Percentiles rank a stretch among this genome's conserved stretches.
Evolutionary conservation across 2,888 invertebrate genomes (phyloP).

Genomic region (Megalurothrips usitatus): DNA sequence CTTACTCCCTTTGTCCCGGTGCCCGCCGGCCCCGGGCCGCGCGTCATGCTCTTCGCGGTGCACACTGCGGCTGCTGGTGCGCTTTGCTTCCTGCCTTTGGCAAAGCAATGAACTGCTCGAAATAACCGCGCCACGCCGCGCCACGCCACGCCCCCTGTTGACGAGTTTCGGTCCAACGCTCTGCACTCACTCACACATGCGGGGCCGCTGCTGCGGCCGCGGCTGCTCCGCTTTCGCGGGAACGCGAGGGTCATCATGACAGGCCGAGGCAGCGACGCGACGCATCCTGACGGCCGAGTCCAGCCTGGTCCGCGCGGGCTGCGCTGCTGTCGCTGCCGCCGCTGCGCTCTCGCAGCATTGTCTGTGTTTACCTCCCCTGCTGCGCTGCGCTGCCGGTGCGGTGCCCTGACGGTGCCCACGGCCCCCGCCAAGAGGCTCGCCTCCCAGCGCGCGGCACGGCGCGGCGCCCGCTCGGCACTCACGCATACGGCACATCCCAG

Average conservation of each 20-base stretch:
- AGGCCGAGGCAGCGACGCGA: neutral
- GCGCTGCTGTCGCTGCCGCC: neutral
- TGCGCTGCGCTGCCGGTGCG: neutral
- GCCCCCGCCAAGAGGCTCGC: neutral
- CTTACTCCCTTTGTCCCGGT: neutral
- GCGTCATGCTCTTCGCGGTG: neutral
- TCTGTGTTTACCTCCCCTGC: neutral
- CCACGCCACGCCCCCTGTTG: conserved; percentile 3
- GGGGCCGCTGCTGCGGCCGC: neutral
- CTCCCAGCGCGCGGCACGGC: neutral
- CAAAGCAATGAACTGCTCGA: neutral
- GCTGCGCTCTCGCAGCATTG: neutral
- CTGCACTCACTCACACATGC: neutral
- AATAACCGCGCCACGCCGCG: neutral
- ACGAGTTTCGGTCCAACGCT: neutral
- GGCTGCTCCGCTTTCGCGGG: neutral
- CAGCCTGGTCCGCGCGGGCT: neutral
- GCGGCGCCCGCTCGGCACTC: neutral
- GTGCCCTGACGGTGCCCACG: neutral
- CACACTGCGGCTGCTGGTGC: neutral
- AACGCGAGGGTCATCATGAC: conserved; percentile 3
- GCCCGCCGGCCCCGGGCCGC: neutral
- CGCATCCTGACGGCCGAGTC: neutral
- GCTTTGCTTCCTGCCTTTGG: conserved; percentile 4
- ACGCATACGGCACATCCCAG: neutral